A percentile compares a stretch with the other conserved stretches of the same genome.
These are phyloP conservation scores for Sthenelais limicola DNA, from an alignment of 2,888 invertebrate species.

Conservation along the genomic window DNA sequence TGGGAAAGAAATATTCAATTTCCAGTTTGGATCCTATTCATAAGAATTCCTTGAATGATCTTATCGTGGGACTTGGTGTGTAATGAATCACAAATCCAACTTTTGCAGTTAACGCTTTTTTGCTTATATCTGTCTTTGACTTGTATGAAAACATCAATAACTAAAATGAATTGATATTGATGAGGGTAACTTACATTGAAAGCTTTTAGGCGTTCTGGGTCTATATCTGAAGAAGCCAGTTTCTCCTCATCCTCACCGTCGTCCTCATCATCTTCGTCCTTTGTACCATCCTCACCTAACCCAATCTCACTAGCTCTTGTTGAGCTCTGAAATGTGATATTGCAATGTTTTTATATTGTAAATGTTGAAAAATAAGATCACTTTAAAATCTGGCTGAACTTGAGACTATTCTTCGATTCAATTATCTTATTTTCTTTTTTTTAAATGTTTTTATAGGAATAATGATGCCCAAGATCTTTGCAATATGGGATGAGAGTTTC, in stretches of 20 bases:
- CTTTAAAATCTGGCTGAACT: neutral
- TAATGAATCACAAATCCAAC: too few relatives aligned
- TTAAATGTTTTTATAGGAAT: neutral
- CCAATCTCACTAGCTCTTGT: conserved; percentile 39
- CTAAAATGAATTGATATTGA: too few relatives aligned
- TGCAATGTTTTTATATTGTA: neutral
- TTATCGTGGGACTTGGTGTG: too few relatives aligned
- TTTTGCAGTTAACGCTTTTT: too few relatives aligned
- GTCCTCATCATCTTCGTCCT: conserved; percentile 87
- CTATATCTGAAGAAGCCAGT: conserved; percentile 71
- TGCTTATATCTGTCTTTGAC: too few relatives aligned
- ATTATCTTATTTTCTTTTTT: neutral
- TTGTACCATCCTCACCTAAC: conserved; percentile 39
- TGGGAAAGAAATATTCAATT: too few relatives aligned
- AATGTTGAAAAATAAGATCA: neutral
- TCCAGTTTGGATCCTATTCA: too few relatives aligned
- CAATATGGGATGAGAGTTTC: neutral
- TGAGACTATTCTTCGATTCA: too few relatives aligned
- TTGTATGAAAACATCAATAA: too few relatives aligned
- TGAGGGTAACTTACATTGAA: conserved; percentile 84
- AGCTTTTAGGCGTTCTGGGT: conserved; percentile 94
- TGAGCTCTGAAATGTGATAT: conserved; percentile 29
- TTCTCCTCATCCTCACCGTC: conserved; percentile 83
- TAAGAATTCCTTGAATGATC: too few relatives aligned
- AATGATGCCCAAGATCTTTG: neutral